Evolutionary conservation across 2,797 vertebrate species (phyloP), one percentile per base, ranked within the genome.

Genomic region (Enteromius trimaculatus): DNA sequence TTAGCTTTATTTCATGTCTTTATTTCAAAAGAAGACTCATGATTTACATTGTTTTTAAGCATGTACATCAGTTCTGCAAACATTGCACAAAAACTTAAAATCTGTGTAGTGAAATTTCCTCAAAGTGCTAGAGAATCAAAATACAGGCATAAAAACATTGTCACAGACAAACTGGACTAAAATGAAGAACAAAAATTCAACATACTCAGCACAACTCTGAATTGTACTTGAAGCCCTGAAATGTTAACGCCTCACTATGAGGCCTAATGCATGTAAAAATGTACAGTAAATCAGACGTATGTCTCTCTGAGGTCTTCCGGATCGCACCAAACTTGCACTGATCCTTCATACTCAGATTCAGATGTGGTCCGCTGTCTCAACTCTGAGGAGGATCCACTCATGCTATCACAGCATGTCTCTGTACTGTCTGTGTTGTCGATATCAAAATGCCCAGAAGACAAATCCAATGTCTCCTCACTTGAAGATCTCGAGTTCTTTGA

Each of bases 231-330:
- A 19, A 69, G 23, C 17, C 17, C 26, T 60, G 21, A 34, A 39
- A 62, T 23, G 53, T 9, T 3, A 16, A 66, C 13, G 7, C 69
- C 77, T 78, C 77, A 78, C 11, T 64, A 31, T 78, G 77, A 65
- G 60, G 44, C 13, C 44, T 47, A 47, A 47, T 47, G 44, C 44
- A 47, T 3, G 44, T 47, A 47, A 17, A 29, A 49, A 31, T 62
- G 47, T 68, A 29, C 9, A 19, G 39, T 75, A 49, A 6, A 80
- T 92, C 91, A 96, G 83, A 96, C 93, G 1, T 95, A 95, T 55
- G 96, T 96, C 88, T 96, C 96, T 89, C 94, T 95, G 7, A 93
- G 92, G 29, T 89, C 69, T 0, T 92, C 92, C 84, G 94, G 95
- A 85, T 91, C 93, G 60, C 93, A 94, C 42, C 91, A 90, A 21